Evolutionary conservation across 2,113 vertebrate genomes (phyloP).

Genomic region (Nothobranchius furzeri): DNA sequence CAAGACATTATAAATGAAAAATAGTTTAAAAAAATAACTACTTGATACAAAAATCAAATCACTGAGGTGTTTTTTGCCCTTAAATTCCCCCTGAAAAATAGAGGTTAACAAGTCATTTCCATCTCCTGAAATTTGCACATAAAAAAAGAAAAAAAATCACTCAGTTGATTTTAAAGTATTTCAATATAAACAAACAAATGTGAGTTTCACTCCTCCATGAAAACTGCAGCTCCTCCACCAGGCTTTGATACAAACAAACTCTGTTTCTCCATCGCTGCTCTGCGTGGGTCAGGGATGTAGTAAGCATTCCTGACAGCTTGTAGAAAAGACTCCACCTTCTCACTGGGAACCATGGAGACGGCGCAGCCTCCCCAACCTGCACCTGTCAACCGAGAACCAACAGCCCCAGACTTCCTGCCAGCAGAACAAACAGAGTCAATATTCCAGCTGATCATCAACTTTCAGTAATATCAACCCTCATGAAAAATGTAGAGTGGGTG

Average conservation of each 20-base stretch:
- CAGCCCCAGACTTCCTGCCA: slow-evolving; percentile 88
- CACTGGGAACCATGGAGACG: slow-evolving; percentile 91
- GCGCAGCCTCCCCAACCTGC: slow-evolving; percentile 98
- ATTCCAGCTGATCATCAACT: neutral
- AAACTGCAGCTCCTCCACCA: slow-evolving; percentile 88
- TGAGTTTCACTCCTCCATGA: slow-evolving; percentile 79
- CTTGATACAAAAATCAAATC: too few relatives aligned
- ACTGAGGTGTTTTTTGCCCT: too few relatives aligned
- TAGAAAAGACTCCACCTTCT: slow-evolving; percentile 85
- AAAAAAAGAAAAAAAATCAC: neutral
- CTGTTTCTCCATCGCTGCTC: slow-evolving; percentile 75
- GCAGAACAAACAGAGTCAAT: slow-evolving; percentile 34
- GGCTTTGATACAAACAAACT: slow-evolving; percentile 92
- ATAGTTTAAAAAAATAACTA: neutral
- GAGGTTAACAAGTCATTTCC: too few relatives aligned
- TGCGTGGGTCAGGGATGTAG: slow-evolving; percentile 78
- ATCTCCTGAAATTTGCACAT: neutral
- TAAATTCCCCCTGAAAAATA: neutral
- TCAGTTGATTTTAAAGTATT: neutral
- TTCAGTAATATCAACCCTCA: neutral
- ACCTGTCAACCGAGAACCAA: slow-evolving; percentile 93
- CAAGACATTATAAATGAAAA: neutral
- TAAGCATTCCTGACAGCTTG: slow-evolving; percentile 83
- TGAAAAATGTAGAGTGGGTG: neutral
- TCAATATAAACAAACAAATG: neutral